Conservation (phyloP, 2,888 invertebrate species). For the Seira musarum region DNA sequence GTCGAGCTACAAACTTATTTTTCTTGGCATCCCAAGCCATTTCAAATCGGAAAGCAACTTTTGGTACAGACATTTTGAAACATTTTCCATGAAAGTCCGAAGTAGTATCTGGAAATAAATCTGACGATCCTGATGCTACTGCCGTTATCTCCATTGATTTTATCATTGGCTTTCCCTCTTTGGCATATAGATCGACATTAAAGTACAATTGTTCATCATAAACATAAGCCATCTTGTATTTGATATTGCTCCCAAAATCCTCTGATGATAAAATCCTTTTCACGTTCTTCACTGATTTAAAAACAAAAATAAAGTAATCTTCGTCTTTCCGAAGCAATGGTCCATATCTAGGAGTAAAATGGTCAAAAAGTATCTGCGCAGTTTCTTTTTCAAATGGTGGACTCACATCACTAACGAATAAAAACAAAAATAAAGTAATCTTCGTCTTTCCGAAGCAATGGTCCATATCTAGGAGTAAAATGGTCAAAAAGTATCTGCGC, state of each 20-base stretch:
- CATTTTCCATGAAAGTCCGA: slow-evolving; percentile 37
- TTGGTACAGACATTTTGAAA: slow-evolving; percentile 40
- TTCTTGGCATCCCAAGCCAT: slow-evolving; percentile 25
- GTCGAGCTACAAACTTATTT: background rate
- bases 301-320: slow-evolving; percentile 48
- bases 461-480: slow-evolving; percentile 31
- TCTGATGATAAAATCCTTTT: slow-evolving; percentile 20
- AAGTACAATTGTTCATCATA: too few species aligned
- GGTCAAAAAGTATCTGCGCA: slow-evolving; percentile 21
- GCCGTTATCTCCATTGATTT: background rate
- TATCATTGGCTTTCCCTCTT: slow-evolving; percentile 13
- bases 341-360: slow-evolving; percentile 25
- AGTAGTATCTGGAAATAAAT: slow-evolving; percentile 45
- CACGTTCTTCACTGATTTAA: background rate
- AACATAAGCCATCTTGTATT: slow-evolving; percentile 51
- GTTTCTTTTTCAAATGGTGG: background rate
- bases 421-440: slow-evolving; percentile 49
- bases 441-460: slow-evolving; percentile 49
- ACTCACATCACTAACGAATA: slow-evolving; percentile 8
- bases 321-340: slow-evolving; percentile 19
- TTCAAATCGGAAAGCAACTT: slow-evolving; percentile 42
- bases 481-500: slow-evolving; percentile 18
- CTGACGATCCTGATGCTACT: background rate
- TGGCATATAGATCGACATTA: slow-evolving; percentile 34
- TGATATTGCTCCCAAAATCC: slow-evolving; percentile 44